phyloP scores from a whole-genome alignment of 2,888 invertebrate species.

The Pristionchus japonicus region DNA sequence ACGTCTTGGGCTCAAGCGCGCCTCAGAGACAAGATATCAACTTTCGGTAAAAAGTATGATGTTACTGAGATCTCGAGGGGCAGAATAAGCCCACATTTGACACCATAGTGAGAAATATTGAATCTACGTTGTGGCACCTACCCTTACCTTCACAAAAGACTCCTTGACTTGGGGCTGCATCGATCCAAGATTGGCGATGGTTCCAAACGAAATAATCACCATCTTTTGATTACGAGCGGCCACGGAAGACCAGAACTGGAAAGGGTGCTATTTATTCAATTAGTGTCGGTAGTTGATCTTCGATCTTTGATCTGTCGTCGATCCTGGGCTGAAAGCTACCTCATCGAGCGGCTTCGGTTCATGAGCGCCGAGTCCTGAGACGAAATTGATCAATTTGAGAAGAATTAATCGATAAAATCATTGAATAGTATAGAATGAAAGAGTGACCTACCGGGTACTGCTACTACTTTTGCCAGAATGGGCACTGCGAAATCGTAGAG shows the following conservation, averaged over 20 bases:
- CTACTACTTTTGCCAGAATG: not conserved
- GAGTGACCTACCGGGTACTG: not conserved
- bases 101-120: too few relatives aligned
- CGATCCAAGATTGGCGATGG: not conserved
- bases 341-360: constrained; percentile 1
- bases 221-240: too few relatives aligned
- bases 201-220: not conserved
- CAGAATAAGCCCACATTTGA: too few relatives aligned
- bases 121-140: too few relatives aligned
- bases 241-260: not conserved
- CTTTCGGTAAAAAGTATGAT: too few relatives aligned
- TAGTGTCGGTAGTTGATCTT: not conserved
- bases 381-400: too few relatives aligned
- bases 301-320: not conserved
- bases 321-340: not conserved
- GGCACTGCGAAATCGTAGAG: not conserved
- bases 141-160: not conserved
- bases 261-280: too few relatives aligned
- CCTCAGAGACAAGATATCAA: too few relatives aligned
- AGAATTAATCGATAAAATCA: too few relatives aligned
- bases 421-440: too few relatives aligned
- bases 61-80: too few relatives aligned
- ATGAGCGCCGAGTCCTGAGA: not conserved
- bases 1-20: too few relatives aligned
- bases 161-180: not conserved